A percentile compares a stretch with the other conserved stretches of the same genome.
phyloP scores from a whole-genome alignment of 1,140 invertebrate species.

The Micrasema longulum region DNA sequence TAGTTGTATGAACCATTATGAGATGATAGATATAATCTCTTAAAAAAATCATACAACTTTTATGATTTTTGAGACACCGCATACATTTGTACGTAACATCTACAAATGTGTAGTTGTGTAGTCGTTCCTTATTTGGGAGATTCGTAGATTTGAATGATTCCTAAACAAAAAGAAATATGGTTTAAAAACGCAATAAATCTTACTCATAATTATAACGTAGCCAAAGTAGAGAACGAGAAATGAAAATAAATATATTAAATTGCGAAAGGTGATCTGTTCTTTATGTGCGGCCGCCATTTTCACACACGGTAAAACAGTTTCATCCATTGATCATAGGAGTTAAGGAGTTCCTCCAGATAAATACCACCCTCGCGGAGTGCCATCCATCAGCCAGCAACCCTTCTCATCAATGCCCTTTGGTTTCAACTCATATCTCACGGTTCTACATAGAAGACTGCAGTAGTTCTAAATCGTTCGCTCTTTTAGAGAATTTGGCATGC shows the following conservation, averaged over 20 bases:
- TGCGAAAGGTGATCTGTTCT: conserved; percentile 30
- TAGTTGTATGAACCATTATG: too few relatives aligned
- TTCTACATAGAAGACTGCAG: neutral
- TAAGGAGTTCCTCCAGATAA: conserved; percentile 39
- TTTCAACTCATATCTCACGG: neutral
- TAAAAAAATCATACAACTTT: too few relatives aligned
- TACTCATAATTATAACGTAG: conserved; percentile 29
- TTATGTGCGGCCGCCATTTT: conserved; percentile 28
- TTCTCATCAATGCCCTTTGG: conserved; percentile 3
- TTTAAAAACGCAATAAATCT: conserved; percentile 33
- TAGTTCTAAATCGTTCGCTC: neutral
- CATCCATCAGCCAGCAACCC: conserved; percentile 45
- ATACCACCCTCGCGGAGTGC: conserved; percentile 23
- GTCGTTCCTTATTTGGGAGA: too few relatives aligned
- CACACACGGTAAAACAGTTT: conserved; percentile 42
- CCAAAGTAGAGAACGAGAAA: conserved; percentile 7
- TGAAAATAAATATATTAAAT: conserved; percentile 34
- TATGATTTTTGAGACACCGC: too few relatives aligned
- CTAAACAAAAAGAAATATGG: neutral
- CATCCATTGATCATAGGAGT: conserved; percentile 47
- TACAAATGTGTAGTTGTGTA: too few relatives aligned
- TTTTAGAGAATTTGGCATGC: too few relatives aligned
- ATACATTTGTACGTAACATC: too few relatives aligned
- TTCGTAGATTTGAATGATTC: too few relatives aligned
- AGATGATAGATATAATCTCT: too few relatives aligned